Base-by-base conservation (phyloP, 64 coral and sea anemone species). In the Montipora capricornis region DNA sequence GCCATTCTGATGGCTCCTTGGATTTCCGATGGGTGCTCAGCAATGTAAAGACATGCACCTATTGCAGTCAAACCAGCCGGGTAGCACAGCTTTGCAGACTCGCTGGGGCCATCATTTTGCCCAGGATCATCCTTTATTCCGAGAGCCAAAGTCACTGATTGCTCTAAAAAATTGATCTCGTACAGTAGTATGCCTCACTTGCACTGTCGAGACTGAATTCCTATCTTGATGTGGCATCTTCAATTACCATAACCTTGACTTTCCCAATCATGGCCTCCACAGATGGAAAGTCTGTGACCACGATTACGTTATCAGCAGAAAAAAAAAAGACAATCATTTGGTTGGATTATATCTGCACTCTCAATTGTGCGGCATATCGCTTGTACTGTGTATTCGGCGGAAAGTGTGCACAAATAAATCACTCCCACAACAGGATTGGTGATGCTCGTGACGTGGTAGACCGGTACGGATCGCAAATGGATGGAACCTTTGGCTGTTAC, bases 31-130 rank as follows among this genome's bases (percentile, higher is more conserved):
- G 87, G 87, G 51, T 89, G 74, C 55, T 78, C 74, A 16, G 87
- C 88, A 89, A 89, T 77, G 55, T 89, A 89, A 20, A 89, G 75
- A 78, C 50, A 89, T 62, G 55, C 37, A 83, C 79, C 90, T 91
- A 79, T 91, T 91, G 67, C 90, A 74, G 90, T 58, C 73, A 91
- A 81, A 73, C 90, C 90, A 82, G 90, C 90, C 67, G 90, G 89
- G 78, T 29, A 83, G 79, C 90, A 91, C 71, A 91, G 79, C 80
- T 68, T 91, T 77, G 67, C 77, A 91, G 79, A 91, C 61, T 91
- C 75, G 75, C 53, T 79, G 37, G 37, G 37, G 37, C 37, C 37
- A 37, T 37, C 37, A 37, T 37, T 37, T 37, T 37, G 37, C 37
- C 37, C 37, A 37, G 37, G 37, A 37, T 37, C 37, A 37, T 37